Conservation (phyloP, 2,113 vertebrate species). For the Calyptomena viridis region DNA sequence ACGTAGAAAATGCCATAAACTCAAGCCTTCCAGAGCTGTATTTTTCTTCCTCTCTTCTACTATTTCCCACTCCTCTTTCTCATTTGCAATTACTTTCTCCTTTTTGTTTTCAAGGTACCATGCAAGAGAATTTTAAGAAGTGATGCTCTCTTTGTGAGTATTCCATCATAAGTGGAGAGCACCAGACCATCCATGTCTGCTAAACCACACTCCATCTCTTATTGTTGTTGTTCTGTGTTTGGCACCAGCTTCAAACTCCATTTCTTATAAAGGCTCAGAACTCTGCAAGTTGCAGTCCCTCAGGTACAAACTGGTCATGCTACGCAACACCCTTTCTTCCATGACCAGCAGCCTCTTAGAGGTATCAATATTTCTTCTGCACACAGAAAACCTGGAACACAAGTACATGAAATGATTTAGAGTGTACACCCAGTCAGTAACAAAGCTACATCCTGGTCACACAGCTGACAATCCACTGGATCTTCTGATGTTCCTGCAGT, state of each 20-base stretch:
- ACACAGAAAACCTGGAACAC: neutral
- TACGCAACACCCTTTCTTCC: neutral
- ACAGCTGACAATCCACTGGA: neutral
- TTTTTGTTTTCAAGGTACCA: neutral
- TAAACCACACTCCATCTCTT: neutral
- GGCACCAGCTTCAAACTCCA: neutral
- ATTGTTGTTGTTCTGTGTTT: neutral
- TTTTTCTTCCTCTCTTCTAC: neutral
- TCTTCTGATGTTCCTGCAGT: neutral
- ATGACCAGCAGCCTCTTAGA: neutral
- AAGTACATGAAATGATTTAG: neutral
- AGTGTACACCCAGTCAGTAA: neutral
- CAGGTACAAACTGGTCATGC: neutral
- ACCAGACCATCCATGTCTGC: neutral
- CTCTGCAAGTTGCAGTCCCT: neutral
- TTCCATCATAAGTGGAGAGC: neutral
- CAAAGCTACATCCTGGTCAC: neutral
- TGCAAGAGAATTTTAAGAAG: neutral
- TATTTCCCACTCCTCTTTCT: neutral
- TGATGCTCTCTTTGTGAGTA: neutral
- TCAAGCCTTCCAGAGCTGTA: neutral
- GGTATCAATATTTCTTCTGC: neutral
- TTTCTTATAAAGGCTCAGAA: neutral
- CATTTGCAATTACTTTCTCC: neutral
- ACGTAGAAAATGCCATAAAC: neutral